Base-by-base conservation (phyloP, 2,888 invertebrate species). In the Lydus trimaculatus region DNA sequence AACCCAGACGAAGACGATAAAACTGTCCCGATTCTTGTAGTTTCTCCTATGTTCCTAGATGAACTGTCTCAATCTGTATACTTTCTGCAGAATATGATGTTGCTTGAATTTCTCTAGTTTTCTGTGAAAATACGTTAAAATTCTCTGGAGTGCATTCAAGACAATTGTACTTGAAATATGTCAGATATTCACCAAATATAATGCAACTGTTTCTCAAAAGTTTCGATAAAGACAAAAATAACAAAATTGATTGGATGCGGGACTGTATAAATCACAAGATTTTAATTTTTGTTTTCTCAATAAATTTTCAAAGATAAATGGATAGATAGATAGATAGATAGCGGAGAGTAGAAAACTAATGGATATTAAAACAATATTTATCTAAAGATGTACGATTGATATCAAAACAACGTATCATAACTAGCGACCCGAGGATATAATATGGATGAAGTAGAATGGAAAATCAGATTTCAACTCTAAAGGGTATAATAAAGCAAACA, bases 381-480 rank as follows among this genome's bases (percentile, higher is more conserved):
- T 28, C 63, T 65, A 69, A 63, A 64, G 66, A 58, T 61, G 62
- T 48, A 64, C 64, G 56, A 48, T 61, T 67, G 70, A 64, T 71
- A 73, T 73, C 75, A 72, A 69, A 73, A 67, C 67, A 74, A 71
- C 75, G 73, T 72, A 75, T 75, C 73, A 73, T 73, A 74, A 73
- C 74, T 72, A 71, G 71, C 73, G 71, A 63, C 72, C 70, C 73
- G 71, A 67, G 64, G 72, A 72, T 70, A 74, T 76, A 75, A 76
- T 75, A 72, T 71, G 72, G 72, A 72, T 71, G 73, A 75, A 77
- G 76, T 77, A 71, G 74, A 76, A 77, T 74, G 76, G 78, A 77
- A 80, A 80, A 80, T 80, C 79, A 74, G 76, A 79, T 80, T 79
- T 75, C 75, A 75, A 75, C 70, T 78, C 77, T 75, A 75, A 79